These are phyloP conservation scores for Dasyurus viverrinus DNA, from an alignment of 2,113 vertebrate species.

Conservation along the genomic window DNA sequence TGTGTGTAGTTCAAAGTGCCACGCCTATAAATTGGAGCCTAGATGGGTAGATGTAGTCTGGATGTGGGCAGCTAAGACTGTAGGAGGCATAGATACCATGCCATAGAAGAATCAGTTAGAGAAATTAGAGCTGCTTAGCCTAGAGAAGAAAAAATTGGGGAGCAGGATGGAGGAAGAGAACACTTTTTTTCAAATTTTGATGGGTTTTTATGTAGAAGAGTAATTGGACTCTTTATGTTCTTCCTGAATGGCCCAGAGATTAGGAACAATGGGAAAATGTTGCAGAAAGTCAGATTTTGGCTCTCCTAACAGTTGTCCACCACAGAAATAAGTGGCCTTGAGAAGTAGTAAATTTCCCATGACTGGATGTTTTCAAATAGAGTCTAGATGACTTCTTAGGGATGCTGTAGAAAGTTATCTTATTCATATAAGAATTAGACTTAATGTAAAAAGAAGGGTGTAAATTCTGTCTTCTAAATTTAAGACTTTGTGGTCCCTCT, in stretches of 20 bases:
- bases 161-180: background rate
- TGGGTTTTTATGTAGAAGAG: background rate
- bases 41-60: background rate
- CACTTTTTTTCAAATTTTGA: background rate
- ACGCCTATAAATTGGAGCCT: background rate
- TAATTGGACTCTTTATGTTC: background rate
- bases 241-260: background rate
- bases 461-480: background rate
- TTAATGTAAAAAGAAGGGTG: background rate
- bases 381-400: background rate
- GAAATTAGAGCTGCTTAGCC: background rate
- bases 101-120: background rate
- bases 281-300: background rate
- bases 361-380: background rate
- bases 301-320: background rate
- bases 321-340: background rate
- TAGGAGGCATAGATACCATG: background rate
- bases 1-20: background rate
- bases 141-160: background rate
- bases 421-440: background rate
- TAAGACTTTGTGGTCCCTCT: background rate
- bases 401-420: background rate
- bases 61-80: background rate
- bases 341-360: background rate
- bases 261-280: background rate